Percentiles rank a stretch among this genome's conserved stretches.
phyloP scores from a whole-genome alignment of 2,797 vertebrate species.

The Melanotaenia trifasciata region DNA sequence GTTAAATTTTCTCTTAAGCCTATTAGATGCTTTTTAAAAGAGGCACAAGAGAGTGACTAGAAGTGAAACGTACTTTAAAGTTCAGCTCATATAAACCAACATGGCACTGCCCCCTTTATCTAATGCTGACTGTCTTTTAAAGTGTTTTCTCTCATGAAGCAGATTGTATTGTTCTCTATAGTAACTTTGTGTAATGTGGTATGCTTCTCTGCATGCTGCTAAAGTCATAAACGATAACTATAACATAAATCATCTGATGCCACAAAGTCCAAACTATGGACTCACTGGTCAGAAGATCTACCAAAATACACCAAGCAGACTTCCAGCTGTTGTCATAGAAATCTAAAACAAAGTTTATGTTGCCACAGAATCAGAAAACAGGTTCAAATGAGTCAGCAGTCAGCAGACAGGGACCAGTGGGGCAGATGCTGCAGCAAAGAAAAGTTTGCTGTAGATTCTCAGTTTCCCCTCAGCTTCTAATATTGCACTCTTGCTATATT shows the following conservation, averaged over 20 bases:
- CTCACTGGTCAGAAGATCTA: background rate
- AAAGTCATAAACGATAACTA: background rate
- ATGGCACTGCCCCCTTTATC: background rate
- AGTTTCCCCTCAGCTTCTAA: constrained; percentile 7
- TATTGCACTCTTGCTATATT: constrained; percentile 15
- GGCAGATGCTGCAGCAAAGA: constrained; percentile 11
- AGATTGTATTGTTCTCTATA: background rate
- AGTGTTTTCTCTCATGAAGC: background rate
- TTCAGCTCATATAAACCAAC: background rate
- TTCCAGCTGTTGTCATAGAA: background rate
- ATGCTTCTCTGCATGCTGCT: background rate
- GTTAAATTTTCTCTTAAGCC: constrained; percentile 1
- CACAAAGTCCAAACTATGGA: background rate
- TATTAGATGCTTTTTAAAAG: background rate
- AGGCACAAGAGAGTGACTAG: background rate
- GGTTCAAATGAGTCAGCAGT: background rate
- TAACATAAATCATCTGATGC: background rate
- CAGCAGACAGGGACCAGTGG: constrained; percentile 11
- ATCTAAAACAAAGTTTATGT: constrained; percentile 7
- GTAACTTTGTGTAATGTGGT: background rate
- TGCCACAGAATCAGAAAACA: background rate
- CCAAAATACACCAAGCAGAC: background rate
- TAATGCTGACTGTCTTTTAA: background rate
- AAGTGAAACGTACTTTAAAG: background rate
- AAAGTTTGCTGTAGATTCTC: constrained; percentile 1